Conservation (phyloP, 2,888 invertebrate species). For the Petrophora chlorosata region DNA sequence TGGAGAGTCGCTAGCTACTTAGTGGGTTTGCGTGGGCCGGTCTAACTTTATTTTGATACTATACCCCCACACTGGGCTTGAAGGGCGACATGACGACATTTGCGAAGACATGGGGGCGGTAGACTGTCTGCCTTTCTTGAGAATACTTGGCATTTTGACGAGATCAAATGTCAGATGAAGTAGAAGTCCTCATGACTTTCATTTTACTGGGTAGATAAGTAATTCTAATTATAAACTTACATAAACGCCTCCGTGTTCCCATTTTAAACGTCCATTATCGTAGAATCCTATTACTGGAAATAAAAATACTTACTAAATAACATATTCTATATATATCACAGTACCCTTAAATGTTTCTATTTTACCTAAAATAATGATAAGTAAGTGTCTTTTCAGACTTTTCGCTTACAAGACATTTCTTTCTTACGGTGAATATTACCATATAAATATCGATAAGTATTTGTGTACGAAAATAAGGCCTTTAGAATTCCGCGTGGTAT, state of each 20-base stretch:
- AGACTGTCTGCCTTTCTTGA: slow-evolving; percentile 47
- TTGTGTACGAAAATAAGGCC: slow-evolving; percentile 20
- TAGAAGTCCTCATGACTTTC: slow-evolving; percentile 4
- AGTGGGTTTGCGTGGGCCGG: slow-evolving; percentile 47
- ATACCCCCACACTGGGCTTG: slow-evolving; percentile 55
- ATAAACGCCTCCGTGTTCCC: too few species aligned
- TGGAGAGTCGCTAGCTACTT: slow-evolving; percentile 36
- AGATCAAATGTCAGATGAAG: slow-evolving; percentile 16
- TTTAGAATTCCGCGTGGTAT: slow-evolving; percentile 18
- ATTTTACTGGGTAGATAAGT: too few species aligned
- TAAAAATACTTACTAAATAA: too few species aligned
- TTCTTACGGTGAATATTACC: too few species aligned
- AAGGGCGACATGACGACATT: slow-evolving; percentile 63
- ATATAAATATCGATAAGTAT: slow-evolving; percentile 28
- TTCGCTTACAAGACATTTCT: too few species aligned
- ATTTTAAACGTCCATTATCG: too few species aligned
- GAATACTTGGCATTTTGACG: slow-evolving; percentile 27
- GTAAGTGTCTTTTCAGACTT: too few species aligned
- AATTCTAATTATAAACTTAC: too few species aligned
- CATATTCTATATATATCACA: too few species aligned
- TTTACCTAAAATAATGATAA: too few species aligned
- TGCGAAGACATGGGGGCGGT: slow-evolving; percentile 58
- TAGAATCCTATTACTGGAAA: too few species aligned
- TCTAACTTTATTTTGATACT: slow-evolving; percentile 46
- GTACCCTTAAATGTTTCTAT: too few species aligned